phyloP scores from a whole-genome alignment of 2,113 vertebrate genomes.

The Tenrec ecaudatus region DNA sequence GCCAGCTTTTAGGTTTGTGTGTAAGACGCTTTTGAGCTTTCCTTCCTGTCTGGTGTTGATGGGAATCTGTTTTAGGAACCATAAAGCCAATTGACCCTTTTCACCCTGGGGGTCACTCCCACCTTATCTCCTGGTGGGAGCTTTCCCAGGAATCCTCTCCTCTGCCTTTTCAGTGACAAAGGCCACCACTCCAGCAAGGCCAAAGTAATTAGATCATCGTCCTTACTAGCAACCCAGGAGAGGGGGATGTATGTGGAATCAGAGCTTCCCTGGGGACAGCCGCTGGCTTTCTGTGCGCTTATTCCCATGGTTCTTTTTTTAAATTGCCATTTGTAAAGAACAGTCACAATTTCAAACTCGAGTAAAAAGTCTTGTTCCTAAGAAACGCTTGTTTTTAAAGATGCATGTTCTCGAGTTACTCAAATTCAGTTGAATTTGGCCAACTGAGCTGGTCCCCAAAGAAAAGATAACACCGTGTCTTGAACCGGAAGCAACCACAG shows the following conservation, averaged over 20 bases:
- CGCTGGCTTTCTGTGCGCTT: not conserved
- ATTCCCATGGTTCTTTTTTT: not conserved
- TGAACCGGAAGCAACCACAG: not conserved
- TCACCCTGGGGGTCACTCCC: not conserved
- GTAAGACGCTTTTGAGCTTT: not conserved
- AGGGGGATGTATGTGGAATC: not conserved
- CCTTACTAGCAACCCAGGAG: not conserved
- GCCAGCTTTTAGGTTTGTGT: not conserved
- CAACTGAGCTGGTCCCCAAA: not conserved
- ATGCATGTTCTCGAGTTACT: not conserved
- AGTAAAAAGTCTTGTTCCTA: slow-evolving; percentile 37
- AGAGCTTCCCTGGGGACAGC: not conserved
- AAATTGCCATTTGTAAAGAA: not conserved
- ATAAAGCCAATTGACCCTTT: not conserved
- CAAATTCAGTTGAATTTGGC: not conserved
- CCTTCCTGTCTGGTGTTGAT: not conserved
- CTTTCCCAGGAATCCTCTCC: not conserved
- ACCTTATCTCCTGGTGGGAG: not conserved
- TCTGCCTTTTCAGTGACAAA: not conserved
- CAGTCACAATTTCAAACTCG: not conserved
- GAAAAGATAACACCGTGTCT: not conserved
- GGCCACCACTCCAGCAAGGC: not conserved
- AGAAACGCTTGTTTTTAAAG: slow-evolving; percentile 33
- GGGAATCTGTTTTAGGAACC: not conserved
- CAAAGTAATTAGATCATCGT: not conserved